Conservation (phyloP, 2,888 invertebrate genomes). For the Beris chalybata region DNA sequence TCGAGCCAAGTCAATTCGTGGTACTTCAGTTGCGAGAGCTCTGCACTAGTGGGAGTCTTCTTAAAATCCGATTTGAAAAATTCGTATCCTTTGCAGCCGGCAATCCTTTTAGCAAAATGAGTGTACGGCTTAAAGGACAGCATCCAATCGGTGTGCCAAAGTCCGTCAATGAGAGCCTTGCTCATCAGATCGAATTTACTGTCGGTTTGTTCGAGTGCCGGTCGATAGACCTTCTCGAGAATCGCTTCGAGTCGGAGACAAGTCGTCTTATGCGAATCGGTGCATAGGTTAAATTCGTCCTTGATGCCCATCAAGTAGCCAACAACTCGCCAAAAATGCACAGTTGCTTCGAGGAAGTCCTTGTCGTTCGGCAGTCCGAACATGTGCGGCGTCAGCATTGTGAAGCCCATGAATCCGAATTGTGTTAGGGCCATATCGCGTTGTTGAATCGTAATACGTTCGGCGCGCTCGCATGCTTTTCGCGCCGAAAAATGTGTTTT, state of each 20-base stretch:
- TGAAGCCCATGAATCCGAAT: slow-evolving; percentile 74
- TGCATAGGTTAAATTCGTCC: slow-evolving; percentile 71
- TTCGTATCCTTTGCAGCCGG: slow-evolving; percentile 58
- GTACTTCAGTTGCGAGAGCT: slow-evolving; percentile 23
- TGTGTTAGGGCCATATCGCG: slow-evolving; percentile 78
- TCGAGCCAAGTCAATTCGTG: slow-evolving; percentile 24
- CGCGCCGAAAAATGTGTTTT: slow-evolving; percentile 65
- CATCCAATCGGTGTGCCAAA: slow-evolving; percentile 66
- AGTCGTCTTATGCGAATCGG: slow-evolving; percentile 63
- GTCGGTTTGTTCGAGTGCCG: slow-evolving; percentile 61
- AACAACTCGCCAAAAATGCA: slow-evolving; percentile 78
- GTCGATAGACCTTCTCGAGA: slow-evolving; percentile 60
- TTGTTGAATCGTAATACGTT: slow-evolving; percentile 64
- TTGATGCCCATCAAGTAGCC: slow-evolving; percentile 76
- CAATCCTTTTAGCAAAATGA: slow-evolving; percentile 58
- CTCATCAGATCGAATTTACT: slow-evolving; percentile 66
- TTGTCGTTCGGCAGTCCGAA: slow-evolving; percentile 64
- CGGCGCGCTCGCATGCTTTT: slow-evolving; percentile 51
- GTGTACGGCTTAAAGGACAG: slow-evolving; percentile 60
- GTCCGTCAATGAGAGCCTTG: slow-evolving; percentile 62
- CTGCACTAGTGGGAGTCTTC: not conserved
- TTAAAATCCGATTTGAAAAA: slow-evolving; percentile 45
- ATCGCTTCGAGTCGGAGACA: slow-evolving; percentile 55
- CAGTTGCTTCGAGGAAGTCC: slow-evolving; percentile 66
- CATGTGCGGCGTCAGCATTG: slow-evolving; percentile 56